phyloP scores from a whole-genome alignment of 2,797 vertebrate genomes.

The Spizella passerina region DNA sequence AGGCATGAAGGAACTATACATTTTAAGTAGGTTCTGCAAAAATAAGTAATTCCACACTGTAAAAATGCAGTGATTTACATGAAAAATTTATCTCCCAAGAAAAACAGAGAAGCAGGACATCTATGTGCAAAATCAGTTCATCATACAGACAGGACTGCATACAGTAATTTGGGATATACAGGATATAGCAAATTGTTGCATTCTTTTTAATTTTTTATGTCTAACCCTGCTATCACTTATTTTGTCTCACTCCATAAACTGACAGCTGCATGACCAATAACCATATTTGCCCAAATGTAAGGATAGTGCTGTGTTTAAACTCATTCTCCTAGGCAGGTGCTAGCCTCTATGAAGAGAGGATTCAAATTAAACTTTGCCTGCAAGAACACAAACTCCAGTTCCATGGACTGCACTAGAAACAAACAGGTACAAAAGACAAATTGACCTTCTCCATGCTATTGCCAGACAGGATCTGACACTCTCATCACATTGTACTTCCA shows the following conservation, averaged over 20 bases:
- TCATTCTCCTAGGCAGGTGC: not conserved
- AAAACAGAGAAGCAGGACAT: not conserved
- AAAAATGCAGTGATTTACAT: not conserved
- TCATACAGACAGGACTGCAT: not conserved
- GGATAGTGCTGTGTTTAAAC: not conserved
- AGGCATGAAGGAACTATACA: fast-evolving
- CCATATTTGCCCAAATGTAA: not conserved
- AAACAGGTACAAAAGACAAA: not conserved
- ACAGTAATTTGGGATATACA: not conserved
- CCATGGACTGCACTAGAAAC: not conserved
- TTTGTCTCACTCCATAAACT: not conserved
- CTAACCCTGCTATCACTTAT: not conserved
- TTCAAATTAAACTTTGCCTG: not conserved
- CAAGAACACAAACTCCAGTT: not conserved
- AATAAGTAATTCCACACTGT: not conserved
- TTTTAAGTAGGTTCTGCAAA: not conserved
- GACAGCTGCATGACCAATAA: not conserved
- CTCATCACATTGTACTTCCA: not conserved
- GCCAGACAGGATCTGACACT: not conserved
- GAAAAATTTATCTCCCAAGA: not conserved
- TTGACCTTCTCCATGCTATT: not conserved
- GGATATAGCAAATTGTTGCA: not conserved
- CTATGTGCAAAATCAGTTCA: not conserved
- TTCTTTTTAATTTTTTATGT: not conserved
- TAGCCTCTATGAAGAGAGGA: not conserved